phyloP scores from a whole-genome alignment of 2,113 vertebrate species.

The Pleuronectes platessa region DNA sequence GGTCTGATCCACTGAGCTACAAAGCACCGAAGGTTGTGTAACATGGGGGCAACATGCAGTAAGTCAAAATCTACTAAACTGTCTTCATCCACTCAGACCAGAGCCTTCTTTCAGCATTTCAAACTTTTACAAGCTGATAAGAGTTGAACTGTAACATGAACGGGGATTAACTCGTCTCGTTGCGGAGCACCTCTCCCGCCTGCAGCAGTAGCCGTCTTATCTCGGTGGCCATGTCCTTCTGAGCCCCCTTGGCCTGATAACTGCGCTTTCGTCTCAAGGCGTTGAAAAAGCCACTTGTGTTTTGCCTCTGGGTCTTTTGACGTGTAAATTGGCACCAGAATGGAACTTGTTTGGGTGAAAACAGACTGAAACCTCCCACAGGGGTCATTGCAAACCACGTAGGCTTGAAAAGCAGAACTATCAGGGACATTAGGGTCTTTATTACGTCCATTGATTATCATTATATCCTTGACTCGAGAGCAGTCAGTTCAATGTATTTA shows the following conservation, averaged over 20 bases:
- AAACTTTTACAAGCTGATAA: conserved; percentile 47
- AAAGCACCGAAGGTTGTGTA: too few species aligned
- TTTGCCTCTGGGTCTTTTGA: conserved; percentile 58
- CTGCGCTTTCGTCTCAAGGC: conserved; percentile 59
- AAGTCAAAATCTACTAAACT: too few species aligned
- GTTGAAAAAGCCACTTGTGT: conserved; percentile 62
- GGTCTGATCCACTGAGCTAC: too few species aligned
- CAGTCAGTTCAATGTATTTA: not conserved
- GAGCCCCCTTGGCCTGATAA: conserved; percentile 62
- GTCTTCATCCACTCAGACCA: not conserved
- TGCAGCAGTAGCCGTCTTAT: conserved; percentile 61
- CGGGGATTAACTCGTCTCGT: conserved; percentile 40
- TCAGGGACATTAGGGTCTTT: not conserved
- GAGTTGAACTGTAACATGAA: not conserved
- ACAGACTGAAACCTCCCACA: conserved; percentile 45
- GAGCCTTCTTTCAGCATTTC: not conserved
- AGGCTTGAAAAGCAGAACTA: conserved; percentile 20
- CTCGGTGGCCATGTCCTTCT: conserved; percentile 50
- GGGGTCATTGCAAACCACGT: conserved; percentile 17
- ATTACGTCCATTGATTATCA: conserved; percentile 19
- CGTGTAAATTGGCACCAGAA: conserved; percentile 67
- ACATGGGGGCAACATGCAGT: too few species aligned
- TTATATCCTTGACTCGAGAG: not conserved
- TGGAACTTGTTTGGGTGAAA: conserved; percentile 58
- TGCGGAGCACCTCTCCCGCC: conserved; percentile 14